Evolutionary conservation across 2,797 vertebrate genomes (phyloP).

Genomic region (Psittacula derbiana): DNA sequence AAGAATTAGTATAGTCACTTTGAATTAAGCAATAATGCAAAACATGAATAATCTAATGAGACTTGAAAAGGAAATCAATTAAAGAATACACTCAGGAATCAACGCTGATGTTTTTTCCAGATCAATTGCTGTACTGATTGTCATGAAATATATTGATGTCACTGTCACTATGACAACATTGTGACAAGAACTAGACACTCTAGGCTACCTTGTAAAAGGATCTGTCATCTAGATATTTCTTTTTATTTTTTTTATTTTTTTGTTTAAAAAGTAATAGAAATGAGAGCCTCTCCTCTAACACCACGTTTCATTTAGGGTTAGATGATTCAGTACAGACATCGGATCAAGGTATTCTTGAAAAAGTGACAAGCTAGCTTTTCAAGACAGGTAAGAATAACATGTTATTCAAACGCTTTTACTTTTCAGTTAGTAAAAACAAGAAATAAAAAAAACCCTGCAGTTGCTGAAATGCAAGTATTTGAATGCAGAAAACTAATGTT

Average conservation of each 20-base stretch:
- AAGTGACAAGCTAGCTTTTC: slow-evolving; percentile 7
- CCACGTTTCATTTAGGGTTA: neutral
- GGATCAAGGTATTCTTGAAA: neutral
- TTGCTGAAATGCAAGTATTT: neutral
- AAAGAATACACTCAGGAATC: slow-evolving; percentile 29
- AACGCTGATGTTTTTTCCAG: slow-evolving; percentile 52
- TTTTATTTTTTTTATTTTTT: neutral
- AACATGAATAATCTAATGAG: neutral
- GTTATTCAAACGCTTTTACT: neutral
- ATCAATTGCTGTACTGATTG: slow-evolving; percentile 70
- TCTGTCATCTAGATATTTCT: slow-evolving; percentile 31
- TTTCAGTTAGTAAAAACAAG: neutral
- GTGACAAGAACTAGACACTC: slow-evolving; percentile 72
- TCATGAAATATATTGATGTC: slow-evolving; percentile 70
- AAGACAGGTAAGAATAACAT: slow-evolving; percentile 51
- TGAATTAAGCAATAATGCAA: neutral
- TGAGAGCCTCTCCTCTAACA: neutral
- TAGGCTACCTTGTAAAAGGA: slow-evolving; percentile 64
- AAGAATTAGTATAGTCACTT: neutral
- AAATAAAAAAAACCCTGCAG: neutral
- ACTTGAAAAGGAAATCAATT: slow-evolving; percentile 7
- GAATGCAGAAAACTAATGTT: neutral
- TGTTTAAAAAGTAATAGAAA: slow-evolving; percentile 14
- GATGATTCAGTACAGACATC: neutral
- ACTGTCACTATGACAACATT: slow-evolving; percentile 80